Evolutionary conservation across 2,888 invertebrate genomes (phyloP), one percentile per base, ranked within the genome.

Genomic region (Arenicola marina): DNA sequence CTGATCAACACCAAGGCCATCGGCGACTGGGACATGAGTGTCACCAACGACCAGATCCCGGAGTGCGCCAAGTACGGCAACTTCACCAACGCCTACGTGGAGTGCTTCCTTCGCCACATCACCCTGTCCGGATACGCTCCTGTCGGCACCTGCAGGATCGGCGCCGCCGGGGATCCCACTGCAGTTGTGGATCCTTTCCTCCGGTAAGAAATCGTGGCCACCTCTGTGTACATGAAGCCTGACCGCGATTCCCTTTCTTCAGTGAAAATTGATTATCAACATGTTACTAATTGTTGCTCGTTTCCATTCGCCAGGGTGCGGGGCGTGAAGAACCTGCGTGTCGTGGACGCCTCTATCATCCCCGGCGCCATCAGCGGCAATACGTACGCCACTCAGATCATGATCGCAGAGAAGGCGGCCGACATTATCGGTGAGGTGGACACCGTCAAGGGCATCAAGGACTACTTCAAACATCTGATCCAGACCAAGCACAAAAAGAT

Each of bases 71-170:
- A 60, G 31, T 66, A 73, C 26, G 75, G 66, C 2, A 72, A 68
- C 62, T 68, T 57, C 54, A 72, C 72, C 11, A 73, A 72, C 44
- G 65, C 56, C 11, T 76, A 74, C 61, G 61, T 69, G 54, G 71
- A 77, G 58, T 76, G 73, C 48, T 74, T 74, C 63, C 67, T 80
- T 29, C 69, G 78, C 3, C 73, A 74, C 43, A 70, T 78, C 56
- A 77, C 81, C 0, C 74, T 78, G 2, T 69, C 90, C 0, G 89
- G 90, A 0, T 90, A 92, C 77, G 92, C 92, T 80, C 89, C 88
- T 0, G 89, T 88, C 0, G 92, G 92, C 1, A 91, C 90, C 0
- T 91, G 91, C 75, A 87, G 88, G 24, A 90, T 91, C 77, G 91
- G 90, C 1, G 78, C 72, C 21, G 61, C 33, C 0, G 73, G 76